Percentiles rank a stretch among this genome's conserved stretches.
phyloP scores from a whole-genome alignment of 2,113 vertebrate genomes.

The Archocentrus centrarchus region DNA sequence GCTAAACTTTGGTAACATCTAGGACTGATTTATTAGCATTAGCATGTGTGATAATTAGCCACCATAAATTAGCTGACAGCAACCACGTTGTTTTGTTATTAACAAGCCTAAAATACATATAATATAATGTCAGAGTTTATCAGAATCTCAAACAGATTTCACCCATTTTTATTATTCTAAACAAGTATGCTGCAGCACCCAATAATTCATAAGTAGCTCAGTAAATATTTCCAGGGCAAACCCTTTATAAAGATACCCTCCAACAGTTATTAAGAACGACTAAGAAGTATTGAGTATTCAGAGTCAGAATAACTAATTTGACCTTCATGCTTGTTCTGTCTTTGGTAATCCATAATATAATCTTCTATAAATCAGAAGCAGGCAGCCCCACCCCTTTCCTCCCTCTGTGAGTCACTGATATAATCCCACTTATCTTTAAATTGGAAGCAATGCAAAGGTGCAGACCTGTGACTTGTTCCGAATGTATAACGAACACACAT shows the following conservation, averaged over 20 bases:
- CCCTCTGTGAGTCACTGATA: constrained; percentile 35
- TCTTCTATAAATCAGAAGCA: not conserved
- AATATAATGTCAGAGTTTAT: not conserved
- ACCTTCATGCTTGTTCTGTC: constrained; percentile 6
- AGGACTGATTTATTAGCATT: not conserved
- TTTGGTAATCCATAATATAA: constrained; percentile 27
- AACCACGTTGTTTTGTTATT: not conserved
- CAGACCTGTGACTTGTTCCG: not conserved
- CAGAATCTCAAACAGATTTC: not conserved
- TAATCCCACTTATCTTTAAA: constrained; percentile 27
- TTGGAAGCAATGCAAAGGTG: not conserved
- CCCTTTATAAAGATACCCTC: not conserved
- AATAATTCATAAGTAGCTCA: not conserved
- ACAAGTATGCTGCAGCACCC: not conserved
- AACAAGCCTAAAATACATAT: not conserved
- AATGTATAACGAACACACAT: not conserved
- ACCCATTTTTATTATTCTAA: not conserved
- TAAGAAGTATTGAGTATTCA: not conserved
- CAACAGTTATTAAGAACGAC: not conserved
- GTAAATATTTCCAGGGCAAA: not conserved
- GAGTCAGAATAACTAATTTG: not conserved
- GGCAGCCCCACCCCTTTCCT: constrained; percentile 3
- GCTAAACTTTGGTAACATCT: not conserved
- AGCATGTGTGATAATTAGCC: not conserved
- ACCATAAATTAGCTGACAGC: not conserved